Base-by-base conservation (phyloP, 2,888 invertebrate genomes). In the Hybos culiciformis region DNA sequence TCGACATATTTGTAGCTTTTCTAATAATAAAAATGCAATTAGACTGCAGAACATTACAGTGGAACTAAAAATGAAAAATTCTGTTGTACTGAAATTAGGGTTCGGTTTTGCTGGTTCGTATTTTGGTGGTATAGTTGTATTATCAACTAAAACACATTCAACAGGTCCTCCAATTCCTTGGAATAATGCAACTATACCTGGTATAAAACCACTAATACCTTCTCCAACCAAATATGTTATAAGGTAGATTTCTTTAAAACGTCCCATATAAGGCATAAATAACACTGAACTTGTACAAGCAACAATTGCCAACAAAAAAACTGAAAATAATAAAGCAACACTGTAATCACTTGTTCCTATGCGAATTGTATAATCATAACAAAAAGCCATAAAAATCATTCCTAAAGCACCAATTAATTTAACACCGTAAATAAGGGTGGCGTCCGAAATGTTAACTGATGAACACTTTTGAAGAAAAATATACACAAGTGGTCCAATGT, bases 261-360 rank as follows among this genome's bases (percentile, higher is more conserved):
- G 68, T 38, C 73, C 71, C 71, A 86, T 74, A 62, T 78, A 83
- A 15, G 85, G 84, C 59, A 85, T 74, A 59, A 82, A 86, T 18
- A 83, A 67, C 44, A 86, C 80, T 5, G 83, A 82, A 48, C 83
- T 82, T 19, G 82, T 81, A 59, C 83, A 83, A 50, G 83, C 83
- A 14, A 42, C 23, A 1, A 46, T 19, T 9, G 80, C 76, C 46
- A 77, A 70, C 54, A 73, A 73, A 58, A 80, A 79, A 5, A 77
- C 73, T 11, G 81, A 60, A 31, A 69, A 48, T 11, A 82, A 68
- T 47, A 78, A 69, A 1, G 69, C 59, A 4, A 69, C 48, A n/a
- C 74, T 74, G 47, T 70, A 68, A 37, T 70, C 66, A 5, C 51
- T 36, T 2, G 65, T 69, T 12, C 56, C 65, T 7, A 80, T 50